Conservation (phyloP, 2,888 invertebrate species). For the Hyposoter didymator region DNA sequence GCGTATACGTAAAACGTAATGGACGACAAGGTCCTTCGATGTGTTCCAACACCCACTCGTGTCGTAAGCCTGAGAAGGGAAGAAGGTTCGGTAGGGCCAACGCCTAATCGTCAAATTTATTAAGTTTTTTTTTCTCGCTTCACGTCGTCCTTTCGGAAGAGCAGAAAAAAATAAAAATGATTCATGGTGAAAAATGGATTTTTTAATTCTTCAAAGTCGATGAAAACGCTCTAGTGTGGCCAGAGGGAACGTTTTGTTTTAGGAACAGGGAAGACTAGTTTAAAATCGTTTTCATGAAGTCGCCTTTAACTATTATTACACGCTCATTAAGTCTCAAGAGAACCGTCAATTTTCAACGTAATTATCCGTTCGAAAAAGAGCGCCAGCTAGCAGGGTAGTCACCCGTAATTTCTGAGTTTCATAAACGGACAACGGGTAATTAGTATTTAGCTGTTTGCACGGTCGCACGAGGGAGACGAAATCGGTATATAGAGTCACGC, state of each 20-base stretch:
- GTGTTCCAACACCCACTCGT: conserved; percentile 34
- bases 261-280: conserved; percentile 3
- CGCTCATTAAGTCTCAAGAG: conserved; percentile 40
- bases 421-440: conserved; percentile 50
- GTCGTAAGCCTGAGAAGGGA: conserved; percentile 17
- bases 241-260: background rate
- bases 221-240: background rate
- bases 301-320: conserved; percentile 38
- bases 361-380: conserved; percentile 29
- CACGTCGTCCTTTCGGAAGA: background rate
- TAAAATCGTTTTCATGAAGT: conserved; percentile 2
- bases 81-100: conserved; percentile 18
- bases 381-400: conserved; percentile 29
- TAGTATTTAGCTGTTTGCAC: conserved; percentile 37
- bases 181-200: background rate
- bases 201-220: background rate
- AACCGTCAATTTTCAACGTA: conserved; percentile 36
- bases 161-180: background rate
- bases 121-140: conserved; percentile 2
- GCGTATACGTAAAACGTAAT: conserved; percentile 29
- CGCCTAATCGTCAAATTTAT: conserved; percentile 49
- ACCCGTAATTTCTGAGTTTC: conserved; percentile 44
- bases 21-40: conserved; percentile 25
- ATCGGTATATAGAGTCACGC: conserved; percentile 31
- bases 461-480: conserved; percentile 27